phyloP scores from a whole-genome alignment of 2,888 invertebrate genomes.

The Arge pagana region DNA sequence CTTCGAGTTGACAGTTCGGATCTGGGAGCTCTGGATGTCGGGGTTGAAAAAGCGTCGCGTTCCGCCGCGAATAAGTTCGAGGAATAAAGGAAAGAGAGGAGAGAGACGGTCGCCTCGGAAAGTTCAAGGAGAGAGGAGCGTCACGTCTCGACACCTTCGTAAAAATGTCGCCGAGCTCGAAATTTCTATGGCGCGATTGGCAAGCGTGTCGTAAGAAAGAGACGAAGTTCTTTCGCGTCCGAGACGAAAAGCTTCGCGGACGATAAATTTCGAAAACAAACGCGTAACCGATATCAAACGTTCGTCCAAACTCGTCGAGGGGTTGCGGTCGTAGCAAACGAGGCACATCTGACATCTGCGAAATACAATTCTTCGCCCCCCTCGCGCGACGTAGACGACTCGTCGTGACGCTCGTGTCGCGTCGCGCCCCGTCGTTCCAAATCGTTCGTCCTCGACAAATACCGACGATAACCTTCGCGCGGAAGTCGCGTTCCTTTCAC shows the following conservation, averaged over 20 bases:
- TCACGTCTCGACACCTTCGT: slow-evolving; percentile 21
- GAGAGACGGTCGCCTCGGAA: slow-evolving; percentile 10
- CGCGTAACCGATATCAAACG: slow-evolving; percentile 12
- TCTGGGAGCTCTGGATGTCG: neutral
- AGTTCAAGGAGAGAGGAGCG: slow-evolving; percentile 16
- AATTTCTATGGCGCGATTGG: slow-evolving; percentile 20
- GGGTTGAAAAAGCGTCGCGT: slow-evolving; percentile 12
- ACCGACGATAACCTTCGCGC: too few species aligned
- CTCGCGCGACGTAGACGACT: too few species aligned
- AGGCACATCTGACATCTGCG: too few species aligned
- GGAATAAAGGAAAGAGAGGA: slow-evolving; percentile 5
- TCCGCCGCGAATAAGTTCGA: slow-evolving; percentile 13
- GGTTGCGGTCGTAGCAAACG: too few species aligned
- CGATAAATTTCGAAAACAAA: slow-evolving; percentile 15
- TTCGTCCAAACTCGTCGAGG: slow-evolving; percentile 14
- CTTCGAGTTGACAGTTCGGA: neutral
- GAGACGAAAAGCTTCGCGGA: slow-evolving; percentile 14
- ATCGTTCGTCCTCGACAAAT: too few species aligned
- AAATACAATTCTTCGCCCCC: too few species aligned
- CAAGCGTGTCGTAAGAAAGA: slow-evolving; percentile 16
- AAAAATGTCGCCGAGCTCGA: slow-evolving; percentile 15
- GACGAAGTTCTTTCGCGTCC: slow-evolving; percentile 11
- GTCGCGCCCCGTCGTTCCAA: too few species aligned
- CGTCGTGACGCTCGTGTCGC: too few species aligned
- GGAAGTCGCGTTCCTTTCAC: too few species aligned